Conservation (phyloP, 1,140 invertebrate species). For the Lordiphosa clarofinis region DNA sequence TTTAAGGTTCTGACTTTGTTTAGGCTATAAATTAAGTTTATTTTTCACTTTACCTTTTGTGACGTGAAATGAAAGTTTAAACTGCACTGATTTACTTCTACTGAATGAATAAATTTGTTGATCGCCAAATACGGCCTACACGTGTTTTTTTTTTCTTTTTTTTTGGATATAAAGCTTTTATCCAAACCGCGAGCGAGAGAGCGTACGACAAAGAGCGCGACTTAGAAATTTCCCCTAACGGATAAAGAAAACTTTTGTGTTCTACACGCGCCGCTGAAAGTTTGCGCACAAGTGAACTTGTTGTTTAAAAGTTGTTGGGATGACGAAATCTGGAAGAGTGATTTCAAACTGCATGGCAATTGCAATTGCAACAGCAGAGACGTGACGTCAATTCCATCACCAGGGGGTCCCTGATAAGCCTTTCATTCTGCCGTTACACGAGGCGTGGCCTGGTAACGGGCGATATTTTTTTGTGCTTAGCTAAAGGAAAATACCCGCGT, state of each 20-base stretch:
- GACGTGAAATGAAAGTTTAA: conserved; percentile 21
- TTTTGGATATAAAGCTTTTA: conserved; percentile 49
- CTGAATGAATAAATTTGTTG: too few relatives aligned
- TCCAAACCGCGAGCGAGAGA: conserved; percentile 15
- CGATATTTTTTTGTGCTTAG: conserved; percentile 21
- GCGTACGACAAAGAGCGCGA: conserved; percentile 25
- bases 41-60: conserved; percentile 40
- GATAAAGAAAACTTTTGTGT: conserved; percentile 12
- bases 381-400: conserved; percentile 49
- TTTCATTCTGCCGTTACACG: conserved; percentile 2
- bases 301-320: conserved; percentile 17
- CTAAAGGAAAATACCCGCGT: conserved; percentile 32
- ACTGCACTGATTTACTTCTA: conserved; percentile 13
- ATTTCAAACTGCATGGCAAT: conserved; percentile 34
- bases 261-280: conserved; percentile 11
- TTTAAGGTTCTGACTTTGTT: conserved; percentile 6
- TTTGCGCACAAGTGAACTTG: not conserved
- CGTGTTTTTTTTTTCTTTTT: conserved; percentile 26
- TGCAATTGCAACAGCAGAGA: conserved; percentile 3
- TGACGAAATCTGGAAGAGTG: conserved; percentile 51
- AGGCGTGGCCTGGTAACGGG: conserved; percentile 42
- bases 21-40: conserved; percentile 1
- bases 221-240: conserved; percentile 27
- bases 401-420: conserved; percentile 52
- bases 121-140: conserved; percentile 14